phyloP scores from a whole-genome alignment of 2,113 vertebrate species.

The Synchiropus splendidus region DNA sequence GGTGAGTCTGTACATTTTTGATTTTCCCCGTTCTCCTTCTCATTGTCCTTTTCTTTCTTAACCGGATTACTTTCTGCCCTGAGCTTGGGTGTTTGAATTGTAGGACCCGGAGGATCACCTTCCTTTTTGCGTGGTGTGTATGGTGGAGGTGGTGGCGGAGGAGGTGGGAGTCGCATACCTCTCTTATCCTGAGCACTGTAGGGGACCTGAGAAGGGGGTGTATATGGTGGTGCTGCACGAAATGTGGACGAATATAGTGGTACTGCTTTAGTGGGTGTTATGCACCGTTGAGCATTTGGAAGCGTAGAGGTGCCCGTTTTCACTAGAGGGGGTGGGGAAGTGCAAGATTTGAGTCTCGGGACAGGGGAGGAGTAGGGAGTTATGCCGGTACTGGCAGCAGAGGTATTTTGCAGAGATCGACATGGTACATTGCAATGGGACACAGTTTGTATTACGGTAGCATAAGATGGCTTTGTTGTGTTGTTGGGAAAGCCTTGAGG shows the following conservation, averaged over 20 bases:
- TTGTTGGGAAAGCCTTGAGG: constrained; percentile 19
- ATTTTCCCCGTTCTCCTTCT: constrained; percentile 36
- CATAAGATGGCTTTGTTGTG: constrained; percentile 37
- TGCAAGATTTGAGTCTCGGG: constrained; percentile 48
- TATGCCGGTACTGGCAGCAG: constrained; percentile 31
- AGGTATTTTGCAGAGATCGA: constrained; percentile 39
- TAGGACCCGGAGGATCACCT: constrained; percentile 35
- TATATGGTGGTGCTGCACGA: constrained; percentile 59
- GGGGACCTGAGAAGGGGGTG: constrained; percentile 56
- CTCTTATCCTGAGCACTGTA: constrained; percentile 64
- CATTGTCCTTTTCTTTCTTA: constrained; percentile 44
- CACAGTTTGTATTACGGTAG: constrained; percentile 57
- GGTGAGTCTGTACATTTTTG: constrained; percentile 42
- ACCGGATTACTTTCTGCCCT: constrained; percentile 40
- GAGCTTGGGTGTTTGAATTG: constrained; percentile 42
- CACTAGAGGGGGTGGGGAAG: constrained; percentile 40
- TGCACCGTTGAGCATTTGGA: constrained; percentile 31
- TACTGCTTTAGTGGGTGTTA: constrained; percentile 54
- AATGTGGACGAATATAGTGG: constrained; percentile 59
- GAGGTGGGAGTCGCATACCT: constrained; percentile 63
- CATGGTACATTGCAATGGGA: constrained; percentile 59
- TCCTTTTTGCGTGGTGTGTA: constrained; percentile 67
- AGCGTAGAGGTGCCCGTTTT: constrained; percentile 37
- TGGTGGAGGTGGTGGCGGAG: constrained; percentile 64
- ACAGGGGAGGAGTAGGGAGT: constrained; percentile 43